These are phyloP conservation scores for Caenorhabditis brenneri DNA, from an alignment of 1,140 invertebrate genomes.

Conservation along the genomic window DNA sequence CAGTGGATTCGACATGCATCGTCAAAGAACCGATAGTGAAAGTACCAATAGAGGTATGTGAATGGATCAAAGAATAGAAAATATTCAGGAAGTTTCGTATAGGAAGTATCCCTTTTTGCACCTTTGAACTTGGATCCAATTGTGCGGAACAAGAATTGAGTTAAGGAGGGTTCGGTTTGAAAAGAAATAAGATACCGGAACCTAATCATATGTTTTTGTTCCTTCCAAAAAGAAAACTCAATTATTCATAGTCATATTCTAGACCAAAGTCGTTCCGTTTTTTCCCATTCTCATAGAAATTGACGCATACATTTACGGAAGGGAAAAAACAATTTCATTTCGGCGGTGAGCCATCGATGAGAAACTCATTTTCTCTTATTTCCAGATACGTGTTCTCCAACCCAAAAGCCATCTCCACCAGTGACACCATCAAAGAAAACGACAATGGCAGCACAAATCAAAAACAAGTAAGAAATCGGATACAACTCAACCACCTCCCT, in stretches of 20 bases:
- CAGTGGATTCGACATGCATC: slow-evolving; percentile 50
- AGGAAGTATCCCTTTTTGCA: not conserved
- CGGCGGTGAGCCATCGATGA: not conserved
- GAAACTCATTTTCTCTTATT: not conserved
- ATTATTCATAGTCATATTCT: slow-evolving; percentile 34
- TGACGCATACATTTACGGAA: not conserved
- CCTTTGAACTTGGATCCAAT: not conserved
- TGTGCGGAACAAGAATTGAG: too few species aligned
- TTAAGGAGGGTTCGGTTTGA: not conserved
- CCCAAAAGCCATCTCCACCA: slow-evolving; percentile 19
- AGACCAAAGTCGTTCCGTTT: slow-evolving; percentile 12
- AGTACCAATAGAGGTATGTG: slow-evolving; percentile 47
- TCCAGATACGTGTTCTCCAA: slow-evolving; percentile 36
- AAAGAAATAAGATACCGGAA: not conserved
- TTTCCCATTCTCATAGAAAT: slow-evolving; percentile 25
- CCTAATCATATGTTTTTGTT: not conserved
- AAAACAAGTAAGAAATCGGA: slow-evolving; percentile 39
- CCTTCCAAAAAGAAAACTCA: not conserved
- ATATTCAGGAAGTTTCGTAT: not conserved
- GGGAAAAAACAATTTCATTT: not conserved
- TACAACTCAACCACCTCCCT: not conserved
- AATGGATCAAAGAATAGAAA: not conserved
- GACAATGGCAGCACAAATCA: slow-evolving; percentile 33
- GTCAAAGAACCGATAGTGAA: slow-evolving; percentile 55
- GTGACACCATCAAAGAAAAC: slow-evolving; percentile 20